Conservation (phyloP, 2,797 vertebrate genomes). For the Tachyglossus aculeatus region DNA sequence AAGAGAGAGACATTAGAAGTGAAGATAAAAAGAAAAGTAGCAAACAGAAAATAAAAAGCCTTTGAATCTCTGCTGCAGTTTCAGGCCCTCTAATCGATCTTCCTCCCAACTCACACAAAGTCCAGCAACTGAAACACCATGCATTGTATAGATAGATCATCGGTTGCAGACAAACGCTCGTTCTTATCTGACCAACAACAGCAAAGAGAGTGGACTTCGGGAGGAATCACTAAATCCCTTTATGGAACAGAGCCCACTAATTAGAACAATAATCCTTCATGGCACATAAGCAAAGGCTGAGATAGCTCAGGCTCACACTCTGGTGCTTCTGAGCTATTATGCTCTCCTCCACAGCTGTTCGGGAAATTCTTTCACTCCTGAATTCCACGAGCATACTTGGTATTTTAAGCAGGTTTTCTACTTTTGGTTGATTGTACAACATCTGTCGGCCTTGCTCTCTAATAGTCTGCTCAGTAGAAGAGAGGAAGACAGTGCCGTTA, state of each 20-base stretch:
- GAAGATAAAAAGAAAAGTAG: slow-evolving; percentile 71
- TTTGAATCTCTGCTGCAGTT: slow-evolving; percentile 68
- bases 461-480: slow-evolving; percentile 36
- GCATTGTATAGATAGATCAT: neutral
- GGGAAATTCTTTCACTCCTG: neutral
- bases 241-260: neutral
- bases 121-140: neutral
- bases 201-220: neutral
- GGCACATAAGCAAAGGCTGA: neutral
- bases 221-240: slow-evolving; percentile 3
- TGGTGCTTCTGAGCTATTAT: slow-evolving; percentile 3
- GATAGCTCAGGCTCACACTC: neutral
- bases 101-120: slow-evolving; percentile 28
- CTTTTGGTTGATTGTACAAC: slow-evolving; percentile 30
- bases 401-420: slow-evolving; percentile 50
- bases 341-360: neutral
- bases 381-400: slow-evolving; percentile 7
- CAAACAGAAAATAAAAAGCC: slow-evolving; percentile 72
- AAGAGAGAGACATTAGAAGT: slow-evolving; percentile 64
- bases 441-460: slow-evolving; percentile 40
- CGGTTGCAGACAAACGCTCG: neutral
- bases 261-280: accelerated
- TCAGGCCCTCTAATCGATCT: slow-evolving; percentile 62
- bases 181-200: accelerated
- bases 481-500: slow-evolving; percentile 24